A percentile compares a stretch with the other conserved stretches of the same genome.
Conservation (phyloP, 2,888 invertebrate species). For the Anticlea derivata region DNA sequence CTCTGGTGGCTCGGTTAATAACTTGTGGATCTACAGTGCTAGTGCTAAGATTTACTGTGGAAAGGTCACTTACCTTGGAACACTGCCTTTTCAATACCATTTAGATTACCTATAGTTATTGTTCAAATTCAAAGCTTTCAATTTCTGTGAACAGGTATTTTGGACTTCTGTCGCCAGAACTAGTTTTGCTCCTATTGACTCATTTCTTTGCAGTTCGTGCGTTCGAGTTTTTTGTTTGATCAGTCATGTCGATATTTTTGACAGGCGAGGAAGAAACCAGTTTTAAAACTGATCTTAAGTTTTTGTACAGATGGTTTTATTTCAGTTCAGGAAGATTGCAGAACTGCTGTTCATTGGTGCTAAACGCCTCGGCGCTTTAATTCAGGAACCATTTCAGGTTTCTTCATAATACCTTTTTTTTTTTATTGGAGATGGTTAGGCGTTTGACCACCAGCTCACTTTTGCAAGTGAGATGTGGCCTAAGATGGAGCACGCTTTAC, state of each 20-base stretch:
- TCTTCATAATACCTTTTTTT: too few species aligned
- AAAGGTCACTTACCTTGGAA: constrained; percentile 78
- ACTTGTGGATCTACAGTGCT: constrained; percentile 74
- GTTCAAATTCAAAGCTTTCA: constrained; percentile 40
- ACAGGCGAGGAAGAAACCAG: constrained; percentile 2
- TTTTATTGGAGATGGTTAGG: too few species aligned
- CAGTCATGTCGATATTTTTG: constrained; percentile 23
- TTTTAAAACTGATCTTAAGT: constrained; percentile 6
- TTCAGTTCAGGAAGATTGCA: neutral
- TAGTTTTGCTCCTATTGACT: constrained; percentile 47
- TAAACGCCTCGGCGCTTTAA: neutral
- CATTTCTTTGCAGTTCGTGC: constrained; percentile 39
- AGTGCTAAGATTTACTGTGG: constrained; percentile 75
- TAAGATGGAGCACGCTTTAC: too few species aligned
- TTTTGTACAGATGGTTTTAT: neutral
- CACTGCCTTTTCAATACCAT: constrained; percentile 40
- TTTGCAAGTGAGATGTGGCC: too few species aligned
- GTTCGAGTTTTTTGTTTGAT: constrained; percentile 18
- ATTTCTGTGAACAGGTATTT: constrained; percentile 46
- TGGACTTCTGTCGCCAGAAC: constrained; percentile 41
- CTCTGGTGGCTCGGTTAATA: constrained; percentile 77
- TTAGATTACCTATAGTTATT: constrained; percentile 32
- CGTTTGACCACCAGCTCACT: too few species aligned
- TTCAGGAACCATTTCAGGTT: neutral
- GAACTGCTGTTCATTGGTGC: neutral